phyloP scores from a whole-genome alignment of 2,888 invertebrate species.

The Drosophila emarginata region DNA sequence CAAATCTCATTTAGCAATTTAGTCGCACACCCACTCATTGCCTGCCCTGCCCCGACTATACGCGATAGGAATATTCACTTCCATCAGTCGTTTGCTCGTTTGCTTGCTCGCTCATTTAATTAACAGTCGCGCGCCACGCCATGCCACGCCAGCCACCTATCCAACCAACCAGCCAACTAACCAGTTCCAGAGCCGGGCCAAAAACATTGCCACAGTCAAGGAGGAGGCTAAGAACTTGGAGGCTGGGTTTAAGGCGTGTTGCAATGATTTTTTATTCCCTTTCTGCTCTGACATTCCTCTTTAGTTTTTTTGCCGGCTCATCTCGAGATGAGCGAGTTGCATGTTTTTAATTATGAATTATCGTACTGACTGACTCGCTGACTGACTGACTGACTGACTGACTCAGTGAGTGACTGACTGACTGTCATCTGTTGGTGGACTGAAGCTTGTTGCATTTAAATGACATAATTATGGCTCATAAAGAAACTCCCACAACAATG shows the following conservation, averaged over 20 bases:
- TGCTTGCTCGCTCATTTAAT: constrained; percentile 80
- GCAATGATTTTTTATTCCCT: constrained; percentile 47
- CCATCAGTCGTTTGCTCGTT: constrained; percentile 80
- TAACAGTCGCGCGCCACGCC: constrained; percentile 79
- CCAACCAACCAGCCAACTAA: constrained; percentile 9
- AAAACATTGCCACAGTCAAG: constrained; percentile 18
- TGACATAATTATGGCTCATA: constrained; percentile 79
- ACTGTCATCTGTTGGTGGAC: constrained; percentile 17
- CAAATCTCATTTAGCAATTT: constrained; percentile 79
- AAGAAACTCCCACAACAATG: constrained; percentile 69
- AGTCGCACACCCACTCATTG: constrained; percentile 77
- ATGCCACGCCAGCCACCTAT: constrained; percentile 31
- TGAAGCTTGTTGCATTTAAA: constrained; percentile 79
- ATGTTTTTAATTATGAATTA: constrained; percentile 80
- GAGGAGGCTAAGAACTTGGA: constrained; percentile 27
- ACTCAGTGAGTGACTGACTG: constrained; percentile 41
- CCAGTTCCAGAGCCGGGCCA: not conserved
- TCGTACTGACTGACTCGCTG: constrained; percentile 53
- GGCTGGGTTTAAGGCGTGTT: constrained; percentile 37
- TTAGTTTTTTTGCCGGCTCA: constrained; percentile 31
- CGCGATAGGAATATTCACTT: constrained; percentile 61
- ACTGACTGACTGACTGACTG: constrained; percentile 31
- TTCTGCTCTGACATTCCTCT: constrained; percentile 19
- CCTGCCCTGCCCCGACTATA: constrained; percentile 26
- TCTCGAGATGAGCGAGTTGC: constrained; percentile 62